A percentile compares a stretch with the other conserved stretches of the same genome.
These are phyloP conservation scores for Poecilus cupreus DNA, from an alignment of 2,888 invertebrate genomes.

Conservation along the genomic window DNA sequence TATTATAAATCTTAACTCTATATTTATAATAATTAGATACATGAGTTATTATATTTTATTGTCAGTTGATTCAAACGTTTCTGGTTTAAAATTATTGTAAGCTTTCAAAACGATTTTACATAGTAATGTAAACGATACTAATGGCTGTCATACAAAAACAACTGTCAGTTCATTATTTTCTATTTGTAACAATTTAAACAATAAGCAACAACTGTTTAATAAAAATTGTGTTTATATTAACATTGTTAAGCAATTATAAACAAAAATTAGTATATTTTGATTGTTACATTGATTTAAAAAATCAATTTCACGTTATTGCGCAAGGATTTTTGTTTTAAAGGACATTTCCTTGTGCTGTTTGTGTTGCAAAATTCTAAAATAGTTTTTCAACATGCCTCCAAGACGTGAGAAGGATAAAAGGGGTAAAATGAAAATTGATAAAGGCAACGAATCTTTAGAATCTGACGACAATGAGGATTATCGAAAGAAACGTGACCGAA, in stretches of 20 bases:
- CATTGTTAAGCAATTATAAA: slow-evolving; percentile 16
- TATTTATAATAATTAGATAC: no score
- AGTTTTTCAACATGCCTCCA: slow-evolving; percentile 46
- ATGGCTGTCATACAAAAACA: slow-evolving; percentile 51
- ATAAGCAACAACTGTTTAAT: slow-evolving; percentile 32
- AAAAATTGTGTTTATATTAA: background rate
- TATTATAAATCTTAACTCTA: background rate
- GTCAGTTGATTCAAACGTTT: background rate
- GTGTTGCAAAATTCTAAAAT: slow-evolving; percentile 13
- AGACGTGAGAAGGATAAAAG: slow-evolving; percentile 62
- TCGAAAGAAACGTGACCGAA: slow-evolving; percentile 83
- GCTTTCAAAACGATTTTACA: background rate
- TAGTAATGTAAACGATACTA: slow-evolving; percentile 25
- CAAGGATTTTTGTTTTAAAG: slow-evolving; percentile 49
- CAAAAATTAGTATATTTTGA: background rate
- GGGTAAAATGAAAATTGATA: slow-evolving; percentile 69
- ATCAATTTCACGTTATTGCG: slow-evolving; percentile 46
- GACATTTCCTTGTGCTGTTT: slow-evolving; percentile 40
- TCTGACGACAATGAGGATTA: slow-evolving; percentile 83
- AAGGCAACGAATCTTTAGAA: slow-evolving; percentile 78
- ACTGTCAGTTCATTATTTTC: slow-evolving; percentile 41
- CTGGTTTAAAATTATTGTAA: background rate
- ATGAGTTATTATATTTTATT: no score
- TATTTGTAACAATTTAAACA: slow-evolving; percentile 13
- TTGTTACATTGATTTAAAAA: background rate